A percentile compares a stretch with the other conserved stretches of the same genome.
These are phyloP conservation scores for Xyrichtys novacula DNA, from an alignment of 2,797 vertebrate genomes.

Conservation along the genomic window DNA sequence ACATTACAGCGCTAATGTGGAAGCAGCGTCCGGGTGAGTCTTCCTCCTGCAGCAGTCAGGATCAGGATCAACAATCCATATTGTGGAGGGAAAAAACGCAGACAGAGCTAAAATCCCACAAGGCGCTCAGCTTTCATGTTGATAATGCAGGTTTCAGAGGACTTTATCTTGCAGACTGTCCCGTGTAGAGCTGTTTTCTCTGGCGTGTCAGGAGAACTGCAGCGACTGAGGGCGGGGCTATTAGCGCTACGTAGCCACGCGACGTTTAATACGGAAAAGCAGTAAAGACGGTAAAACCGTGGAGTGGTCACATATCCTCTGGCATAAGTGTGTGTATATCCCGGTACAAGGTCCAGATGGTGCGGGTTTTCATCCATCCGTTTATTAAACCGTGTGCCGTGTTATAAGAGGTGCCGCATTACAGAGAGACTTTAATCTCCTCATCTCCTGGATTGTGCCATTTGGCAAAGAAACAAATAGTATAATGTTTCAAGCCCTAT, in stretches of 20 bases:
- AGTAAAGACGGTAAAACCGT: slow-evolving; percentile 5
- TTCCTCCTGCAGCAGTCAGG: slow-evolving; percentile 28
- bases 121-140: neutral
- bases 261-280: slow-evolving; percentile 43
- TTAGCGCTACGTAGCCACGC: slow-evolving; percentile 8
- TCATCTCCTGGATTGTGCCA: slow-evolving; percentile 47
- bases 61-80: slow-evolving; percentile 40
- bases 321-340: slow-evolving; percentile 1
- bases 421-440: slow-evolving; percentile 44
- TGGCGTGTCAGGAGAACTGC: slow-evolving; percentile 55
- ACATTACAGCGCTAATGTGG: slow-evolving; percentile 59
- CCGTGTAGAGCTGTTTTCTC: slow-evolving; percentile 18
- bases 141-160: neutral
- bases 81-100: neutral
- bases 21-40: slow-evolving; percentile 22
- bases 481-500: neutral
- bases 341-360: neutral
- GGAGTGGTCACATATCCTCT: neutral
- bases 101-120: slow-evolving; percentile 10
- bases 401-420: neutral
- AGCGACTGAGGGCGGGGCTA: slow-evolving; percentile 70
- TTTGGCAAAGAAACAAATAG: slow-evolving; percentile 15
- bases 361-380: too few species aligned
- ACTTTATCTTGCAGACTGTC: neutral
- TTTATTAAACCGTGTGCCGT: too few species aligned